phyloP scores from a whole-genome alignment of 1,140 invertebrate genomes.

The Zaprionus kolodkinae region DNA sequence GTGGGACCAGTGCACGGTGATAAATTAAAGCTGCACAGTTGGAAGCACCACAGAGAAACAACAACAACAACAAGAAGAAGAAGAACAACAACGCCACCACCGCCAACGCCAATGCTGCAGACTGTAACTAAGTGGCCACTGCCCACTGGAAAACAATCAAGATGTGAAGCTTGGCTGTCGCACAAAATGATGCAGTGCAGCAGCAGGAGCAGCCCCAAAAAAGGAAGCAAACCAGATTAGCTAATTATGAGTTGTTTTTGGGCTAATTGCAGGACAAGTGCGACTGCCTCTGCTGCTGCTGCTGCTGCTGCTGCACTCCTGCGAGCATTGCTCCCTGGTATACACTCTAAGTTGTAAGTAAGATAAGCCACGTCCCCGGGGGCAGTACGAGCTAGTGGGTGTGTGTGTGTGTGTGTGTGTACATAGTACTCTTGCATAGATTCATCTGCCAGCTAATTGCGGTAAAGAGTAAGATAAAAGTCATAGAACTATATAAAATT shows the following conservation, averaged over 20 bases:
- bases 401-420: conserved; percentile 40
- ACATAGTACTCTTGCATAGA: conserved; percentile 61
- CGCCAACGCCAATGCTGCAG: conserved; percentile 77
- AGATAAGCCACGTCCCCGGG: conserved; percentile 53
- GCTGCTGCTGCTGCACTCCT: conserved; percentile 21
- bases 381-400: conserved; percentile 46
- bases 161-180: conserved; percentile 45
- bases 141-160: conserved; percentile 42
- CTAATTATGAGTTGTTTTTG: conserved; percentile 54
- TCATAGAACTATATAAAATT: conserved; percentile 28
- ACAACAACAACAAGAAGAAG: too few species aligned
- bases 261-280: not conserved
- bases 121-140: conserved; percentile 42
- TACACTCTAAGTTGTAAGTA: conserved; percentile 71
- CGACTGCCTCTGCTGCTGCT: conserved; percentile 13
- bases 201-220: conserved; percentile 56
- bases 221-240: conserved; percentile 34
- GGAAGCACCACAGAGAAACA: conserved; percentile 44
- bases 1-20: conserved; percentile 69
- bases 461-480: conserved; percentile 15
- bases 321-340: conserved; percentile 33
- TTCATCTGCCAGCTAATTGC: conserved; percentile 36
- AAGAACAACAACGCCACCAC: conserved; percentile 66
- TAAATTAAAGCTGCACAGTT: conserved; percentile 71
- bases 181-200: conserved; percentile 55